Base-by-base conservation (phyloP, 2,888 invertebrate species). In the Pegoplata infirma region DNA sequence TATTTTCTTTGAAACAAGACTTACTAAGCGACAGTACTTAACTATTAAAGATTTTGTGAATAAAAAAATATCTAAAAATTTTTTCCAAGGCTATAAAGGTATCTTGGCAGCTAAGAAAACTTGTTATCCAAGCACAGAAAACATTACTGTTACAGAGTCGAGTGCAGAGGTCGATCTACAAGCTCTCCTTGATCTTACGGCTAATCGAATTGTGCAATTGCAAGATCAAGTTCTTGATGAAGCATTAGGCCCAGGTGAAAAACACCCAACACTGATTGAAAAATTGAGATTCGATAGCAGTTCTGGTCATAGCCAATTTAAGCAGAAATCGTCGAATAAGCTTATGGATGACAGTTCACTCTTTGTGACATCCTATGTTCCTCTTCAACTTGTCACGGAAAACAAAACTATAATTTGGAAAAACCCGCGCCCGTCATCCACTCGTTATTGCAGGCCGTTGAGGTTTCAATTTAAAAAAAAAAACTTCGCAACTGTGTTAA, bases 171-270 rank as follows among this genome's bases (percentile, higher is more conserved):
- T 51, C 25, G 25, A 25, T 25, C 3, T 40, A 40, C 40, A 40
- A 40, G 40, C 40, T 40, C 40, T 40, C 40, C 40, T 40, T 40
- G 40, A 40, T 40, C 40, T n/a, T 23, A 49, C 49, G 21, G 23
- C 49, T 8, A 32, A 32, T 32, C 32, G 32, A 32, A 32, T 32
- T 32, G 32, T 32, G 32, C 32, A 32, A 32, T 10, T 32, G 32
- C 32, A 32, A 32, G 32, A 32, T 32, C 36, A 66, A 28, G 14
- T 61, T 32, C 32, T 79, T 16, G 47, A 69, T 16, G 51, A 71
- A 25, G 56, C 40, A 66, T 12, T 23, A 55, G 25, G 25, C 25
- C 25, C 25, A 25, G 25, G 25, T 5, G 25, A 25, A 25, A 6
- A 25, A 25, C 25, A 25, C 6, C 14, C 14, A 44, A 44, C 44